These are phyloP conservation scores for Hybos culiciformis DNA, from an alignment of 2,888 invertebrate species.

Conservation along the genomic window DNA sequence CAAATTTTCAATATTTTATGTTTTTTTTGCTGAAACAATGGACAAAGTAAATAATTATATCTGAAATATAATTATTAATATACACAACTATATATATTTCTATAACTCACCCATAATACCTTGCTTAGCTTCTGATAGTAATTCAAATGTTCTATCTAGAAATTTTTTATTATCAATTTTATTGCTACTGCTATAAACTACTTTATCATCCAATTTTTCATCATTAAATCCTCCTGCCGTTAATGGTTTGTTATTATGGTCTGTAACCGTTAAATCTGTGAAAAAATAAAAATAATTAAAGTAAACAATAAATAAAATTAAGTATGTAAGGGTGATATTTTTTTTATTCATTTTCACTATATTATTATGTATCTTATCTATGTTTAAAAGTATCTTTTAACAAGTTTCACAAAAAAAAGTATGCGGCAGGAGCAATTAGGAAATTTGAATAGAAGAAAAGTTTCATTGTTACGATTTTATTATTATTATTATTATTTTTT, in stretches of 20 bases:
- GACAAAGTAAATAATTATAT: no score
- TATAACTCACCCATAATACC: slow-evolving; percentile 18
- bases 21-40: no score
- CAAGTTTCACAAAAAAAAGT: no score
- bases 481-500: no score
- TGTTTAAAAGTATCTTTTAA: neutral
- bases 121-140: slow-evolving; percentile 17
- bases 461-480: no score
- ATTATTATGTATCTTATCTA: neutral
- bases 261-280: slow-evolving; percentile 11
- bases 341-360: neutral
- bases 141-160: slow-evolving; percentile 29
- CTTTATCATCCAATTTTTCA: slow-evolving; percentile 3
- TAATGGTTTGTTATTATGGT: slow-evolving; percentile 9
- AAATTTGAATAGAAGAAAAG: no score
- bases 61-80: no score
- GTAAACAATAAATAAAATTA: neutral
- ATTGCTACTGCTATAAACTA: slow-evolving; percentile 11
- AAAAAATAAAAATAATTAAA: neutral
- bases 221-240: slow-evolving; percentile 1
- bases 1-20: no score
- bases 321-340: neutral
- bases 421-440: no score
- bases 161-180: slow-evolving; percentile 17
- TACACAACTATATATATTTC: neutral